Evolutionary conservation across 2,888 invertebrate genomes (phyloP).

Genomic region (Timandra comae): DNA sequence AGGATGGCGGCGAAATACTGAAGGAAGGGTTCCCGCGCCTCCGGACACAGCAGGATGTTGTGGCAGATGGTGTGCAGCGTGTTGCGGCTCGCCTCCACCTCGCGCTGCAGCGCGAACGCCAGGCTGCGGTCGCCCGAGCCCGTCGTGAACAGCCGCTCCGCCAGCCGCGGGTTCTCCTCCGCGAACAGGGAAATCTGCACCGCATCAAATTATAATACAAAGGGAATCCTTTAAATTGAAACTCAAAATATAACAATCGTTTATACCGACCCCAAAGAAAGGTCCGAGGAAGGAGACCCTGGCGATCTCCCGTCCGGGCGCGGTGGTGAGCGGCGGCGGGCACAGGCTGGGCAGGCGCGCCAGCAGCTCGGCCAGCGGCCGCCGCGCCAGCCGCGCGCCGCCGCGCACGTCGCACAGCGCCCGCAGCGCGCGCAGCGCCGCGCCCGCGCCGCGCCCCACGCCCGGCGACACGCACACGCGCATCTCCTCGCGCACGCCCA

Average conservation of each 20-base stretch:
- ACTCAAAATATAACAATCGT: no score
- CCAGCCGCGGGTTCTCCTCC: constrained; percentile 94
- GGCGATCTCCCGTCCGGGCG: constrained; percentile 90
- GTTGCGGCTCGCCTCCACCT: constrained; percentile 86
- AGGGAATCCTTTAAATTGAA: no score
- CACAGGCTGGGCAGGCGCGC: constrained; percentile 76
- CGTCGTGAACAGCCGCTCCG: constrained; percentile 80
- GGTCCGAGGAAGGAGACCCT: constrained; percentile 92
- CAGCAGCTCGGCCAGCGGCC: constrained; percentile 80
- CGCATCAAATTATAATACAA: not conserved
- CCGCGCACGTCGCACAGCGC: constrained; percentile 89
- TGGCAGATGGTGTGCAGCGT: constrained; percentile 89
- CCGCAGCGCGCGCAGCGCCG: constrained; percentile 83
- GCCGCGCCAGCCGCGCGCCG: constrained; percentile 77
- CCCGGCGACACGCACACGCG: constrained; percentile 82
- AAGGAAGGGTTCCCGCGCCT: constrained; percentile 87
- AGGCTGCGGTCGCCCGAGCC: constrained; percentile 80
- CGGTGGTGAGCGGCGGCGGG: constrained; percentile 84
- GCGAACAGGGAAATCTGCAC: constrained; percentile 87
- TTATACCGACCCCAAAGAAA: constrained; percentile 84
- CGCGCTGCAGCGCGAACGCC: constrained; percentile 84
- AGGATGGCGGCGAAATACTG: constrained; percentile 87
- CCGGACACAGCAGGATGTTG: constrained; percentile 87
- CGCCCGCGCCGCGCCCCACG: constrained; percentile 82
- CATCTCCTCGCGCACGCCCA: constrained; percentile 73